These are phyloP conservation scores for Apogon talboti DNA, from an alignment of 2,797 vertebrate species.

Conservation along the genomic window DNA sequence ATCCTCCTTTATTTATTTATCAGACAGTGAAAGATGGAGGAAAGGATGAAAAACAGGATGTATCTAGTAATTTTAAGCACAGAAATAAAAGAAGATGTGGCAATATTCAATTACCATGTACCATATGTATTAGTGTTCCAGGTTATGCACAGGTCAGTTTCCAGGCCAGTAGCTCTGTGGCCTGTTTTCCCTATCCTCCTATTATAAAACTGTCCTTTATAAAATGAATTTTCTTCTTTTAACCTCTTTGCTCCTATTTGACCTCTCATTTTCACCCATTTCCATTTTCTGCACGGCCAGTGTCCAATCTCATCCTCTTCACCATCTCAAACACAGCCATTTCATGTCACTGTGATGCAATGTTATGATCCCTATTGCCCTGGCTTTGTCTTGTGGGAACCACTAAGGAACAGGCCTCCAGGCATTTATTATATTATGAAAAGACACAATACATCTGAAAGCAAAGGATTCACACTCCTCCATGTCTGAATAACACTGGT, in stretches of 20 bases:
- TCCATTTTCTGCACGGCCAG: background rate
- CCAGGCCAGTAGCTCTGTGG: background rate
- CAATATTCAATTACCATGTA: background rate
- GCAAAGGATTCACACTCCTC: background rate
- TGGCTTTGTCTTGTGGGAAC: slow-evolving; percentile 2
- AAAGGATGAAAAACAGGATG: slow-evolving; percentile 3
- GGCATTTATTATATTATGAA: background rate
- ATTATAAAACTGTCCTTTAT: slow-evolving; percentile 18
- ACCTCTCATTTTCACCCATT: background rate
- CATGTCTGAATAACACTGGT: background rate
- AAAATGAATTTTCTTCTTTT: background rate
- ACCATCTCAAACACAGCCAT: background rate
- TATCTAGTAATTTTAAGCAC: slow-evolving; percentile 6
- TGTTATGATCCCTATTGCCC: slow-evolving; percentile 16
- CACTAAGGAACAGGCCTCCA: slow-evolving; percentile 5
- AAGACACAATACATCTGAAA: slow-evolving; percentile 11
- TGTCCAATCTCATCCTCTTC: background rate
- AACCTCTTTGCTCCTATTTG: background rate
- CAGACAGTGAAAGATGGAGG: background rate
- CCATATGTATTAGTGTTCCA: background rate
- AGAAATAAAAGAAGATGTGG: slow-evolving; percentile 5
- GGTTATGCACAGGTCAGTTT: background rate
- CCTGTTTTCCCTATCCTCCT: background rate
- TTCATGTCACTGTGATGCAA: slow-evolving; percentile 10
- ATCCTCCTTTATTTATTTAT: background rate